Evolutionary conservation across 30 jellyfish, hydroid and myxozoan species (phyloP).

Genomic region (Aurelia sp.): DNA sequence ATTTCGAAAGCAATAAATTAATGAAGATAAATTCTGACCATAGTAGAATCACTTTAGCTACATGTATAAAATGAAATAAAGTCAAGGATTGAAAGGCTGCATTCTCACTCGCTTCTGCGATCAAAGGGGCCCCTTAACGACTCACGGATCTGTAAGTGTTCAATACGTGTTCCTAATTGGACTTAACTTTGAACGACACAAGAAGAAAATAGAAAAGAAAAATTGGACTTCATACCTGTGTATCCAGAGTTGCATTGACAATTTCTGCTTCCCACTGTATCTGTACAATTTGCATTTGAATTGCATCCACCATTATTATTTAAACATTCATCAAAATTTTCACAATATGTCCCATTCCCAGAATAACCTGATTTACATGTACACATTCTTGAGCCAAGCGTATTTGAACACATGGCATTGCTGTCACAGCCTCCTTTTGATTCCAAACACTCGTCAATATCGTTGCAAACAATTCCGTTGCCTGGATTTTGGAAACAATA

Average conservation of each 20-base stretch:
- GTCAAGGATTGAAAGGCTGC: too few relatives aligned
- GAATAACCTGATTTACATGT: conserved; percentile 39
- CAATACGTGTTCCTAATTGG: too few relatives aligned
- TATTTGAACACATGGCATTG: conserved; percentile 36
- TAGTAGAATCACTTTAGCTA: too few relatives aligned
- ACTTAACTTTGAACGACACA: too few relatives aligned
- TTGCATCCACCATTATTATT: not conserved
- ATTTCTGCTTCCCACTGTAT: too few relatives aligned
- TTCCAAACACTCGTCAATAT: conserved; percentile 37
- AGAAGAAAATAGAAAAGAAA: not conserved
- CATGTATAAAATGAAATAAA: too few relatives aligned
- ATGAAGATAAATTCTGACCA: too few relatives aligned
- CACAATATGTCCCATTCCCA: conserved; percentile 58
- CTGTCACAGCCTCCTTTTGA: conserved; percentile 1
- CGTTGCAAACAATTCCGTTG: conserved; percentile 34
- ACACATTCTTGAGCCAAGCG: conserved; percentile 19
- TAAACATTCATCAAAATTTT: conserved; percentile 26
- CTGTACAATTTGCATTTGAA: conserved; percentile 7
- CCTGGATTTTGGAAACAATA: not conserved
- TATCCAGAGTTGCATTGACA: too few relatives aligned
- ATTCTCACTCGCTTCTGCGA: too few relatives aligned
- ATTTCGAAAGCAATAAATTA: not conserved
- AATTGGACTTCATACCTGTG: not conserved
- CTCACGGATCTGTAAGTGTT: too few relatives aligned
- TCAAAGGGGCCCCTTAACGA: too few relatives aligned